Percentiles rank a stretch among this genome's conserved stretches.
These are phyloP conservation scores for Lasiurus borealis DNA, from an alignment of 2,113 vertebrate species.

Conservation along the genomic window DNA sequence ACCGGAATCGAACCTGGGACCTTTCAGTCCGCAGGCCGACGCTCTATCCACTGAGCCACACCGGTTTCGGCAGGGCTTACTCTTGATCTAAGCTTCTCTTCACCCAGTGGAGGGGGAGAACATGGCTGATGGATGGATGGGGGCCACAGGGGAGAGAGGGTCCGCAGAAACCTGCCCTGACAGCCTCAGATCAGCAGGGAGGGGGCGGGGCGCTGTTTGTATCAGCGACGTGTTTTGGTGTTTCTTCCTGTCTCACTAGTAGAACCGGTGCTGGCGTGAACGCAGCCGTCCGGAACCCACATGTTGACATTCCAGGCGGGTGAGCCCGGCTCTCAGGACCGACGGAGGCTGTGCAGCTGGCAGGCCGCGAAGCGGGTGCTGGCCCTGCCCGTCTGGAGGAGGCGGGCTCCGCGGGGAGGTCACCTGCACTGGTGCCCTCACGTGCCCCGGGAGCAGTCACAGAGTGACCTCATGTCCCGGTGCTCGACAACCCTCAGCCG, in stretches of 20 bases:
- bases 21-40: too few relatives aligned
- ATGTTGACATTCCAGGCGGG: slow-evolving; percentile 63
- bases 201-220: background rate
- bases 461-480: accelerated
- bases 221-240: background rate
- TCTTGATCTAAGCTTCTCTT: background rate
- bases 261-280: background rate
- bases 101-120: accelerated
- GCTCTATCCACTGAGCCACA: too few relatives aligned
- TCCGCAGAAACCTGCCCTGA: background rate
- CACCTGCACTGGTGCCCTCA: accelerated
- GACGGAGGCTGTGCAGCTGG: background rate
- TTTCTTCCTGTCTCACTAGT: slow-evolving; percentile 39
- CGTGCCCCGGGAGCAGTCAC: accelerated
- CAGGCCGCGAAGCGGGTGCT: accelerated
- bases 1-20: too few relatives aligned
- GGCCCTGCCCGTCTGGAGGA: accelerated
- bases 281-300: slow-evolving; percentile 50
- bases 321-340: background rate
- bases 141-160: background rate
- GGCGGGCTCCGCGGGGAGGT: accelerated
- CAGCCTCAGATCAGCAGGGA: background rate
- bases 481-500: background rate
- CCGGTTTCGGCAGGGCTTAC: too few relatives aligned
- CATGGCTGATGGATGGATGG: background rate